Evolutionary conservation across 1,140 invertebrate genomes (phyloP).

Genomic region (Eurosta solidaginis): DNA sequence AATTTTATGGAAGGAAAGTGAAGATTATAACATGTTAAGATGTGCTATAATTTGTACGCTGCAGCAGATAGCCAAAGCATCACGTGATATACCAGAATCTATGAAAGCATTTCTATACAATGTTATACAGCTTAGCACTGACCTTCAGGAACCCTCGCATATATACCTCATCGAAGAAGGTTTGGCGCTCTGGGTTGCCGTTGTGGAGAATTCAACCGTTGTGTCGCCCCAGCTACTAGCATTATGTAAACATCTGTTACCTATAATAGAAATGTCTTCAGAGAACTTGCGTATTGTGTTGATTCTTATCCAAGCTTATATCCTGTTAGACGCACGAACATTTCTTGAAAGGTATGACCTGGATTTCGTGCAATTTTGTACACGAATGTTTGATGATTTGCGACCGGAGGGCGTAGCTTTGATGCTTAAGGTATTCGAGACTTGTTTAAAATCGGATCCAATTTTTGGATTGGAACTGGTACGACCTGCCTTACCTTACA

Average conservation of each 20-base stretch:
- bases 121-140: slow-evolving; percentile 80
- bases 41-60: slow-evolving; percentile 89
- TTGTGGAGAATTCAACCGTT: slow-evolving; percentile 75
- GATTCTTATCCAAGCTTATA: slow-evolving; percentile 81
- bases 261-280: slow-evolving; percentile 77
- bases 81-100: slow-evolving; percentile 65
- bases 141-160: slow-evolving; percentile 64
- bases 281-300: slow-evolving; percentile 80
- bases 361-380: slow-evolving; percentile 70
- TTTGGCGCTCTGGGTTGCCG: slow-evolving; percentile 83
- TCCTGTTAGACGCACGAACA: slow-evolving; percentile 78
- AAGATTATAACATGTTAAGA: slow-evolving; percentile 86
- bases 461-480: slow-evolving; percentile 69
- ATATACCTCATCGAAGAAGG: slow-evolving; percentile 89
- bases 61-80: slow-evolving; percentile 64
- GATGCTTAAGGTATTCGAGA: slow-evolving; percentile 75
- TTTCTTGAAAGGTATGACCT: slow-evolving; percentile 76
- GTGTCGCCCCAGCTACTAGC: slow-evolving; percentile 70
- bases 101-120: slow-evolving; percentile 74
- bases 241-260: slow-evolving; percentile 77
- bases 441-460: slow-evolving; percentile 70
- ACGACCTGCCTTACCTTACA: slow-evolving; percentile 68
- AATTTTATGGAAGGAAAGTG: slow-evolving; percentile 83
- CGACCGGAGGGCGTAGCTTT: slow-evolving; percentile 76
- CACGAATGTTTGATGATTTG: slow-evolving; percentile 77